Evolutionary conservation across 1,140 invertebrate species (phyloP).

Genomic region (Drosophila erecta): DNA sequence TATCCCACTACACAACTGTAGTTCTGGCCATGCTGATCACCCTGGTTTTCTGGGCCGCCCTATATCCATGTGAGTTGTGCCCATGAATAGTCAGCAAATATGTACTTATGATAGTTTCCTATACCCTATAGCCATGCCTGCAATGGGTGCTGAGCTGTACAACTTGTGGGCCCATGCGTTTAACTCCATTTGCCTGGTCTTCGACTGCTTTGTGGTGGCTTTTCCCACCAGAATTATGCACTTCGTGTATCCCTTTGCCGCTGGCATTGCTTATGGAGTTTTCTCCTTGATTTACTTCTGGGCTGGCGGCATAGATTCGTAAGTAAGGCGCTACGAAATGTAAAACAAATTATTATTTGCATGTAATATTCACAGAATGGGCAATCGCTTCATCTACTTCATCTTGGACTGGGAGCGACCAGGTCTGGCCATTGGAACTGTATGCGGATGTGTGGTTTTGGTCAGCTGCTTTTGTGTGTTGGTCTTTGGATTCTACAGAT

Average conservation of each 20-base stretch:
- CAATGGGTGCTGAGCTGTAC: constrained; percentile 65
- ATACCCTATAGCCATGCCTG: constrained; percentile 52
- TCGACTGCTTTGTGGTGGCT: constrained; percentile 89
- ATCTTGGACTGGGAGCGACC: constrained; percentile 71
- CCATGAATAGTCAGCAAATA: too few relatives aligned
- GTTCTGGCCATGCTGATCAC: constrained; percentile 87
- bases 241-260: constrained; percentile 88
- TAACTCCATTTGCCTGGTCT: constrained; percentile 90
- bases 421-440: constrained; percentile 57
- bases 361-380: constrained; percentile 15
- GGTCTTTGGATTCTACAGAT: constrained; percentile 57
- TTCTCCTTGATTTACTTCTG: constrained; percentile 90
- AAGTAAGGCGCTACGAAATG: constrained; percentile 33
- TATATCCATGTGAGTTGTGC: constrained; percentile 83
- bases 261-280: constrained; percentile 87
- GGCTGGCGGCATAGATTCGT: constrained; percentile 89
- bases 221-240: constrained; percentile 89
- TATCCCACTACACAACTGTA: constrained; percentile 86
- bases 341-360: background rate
- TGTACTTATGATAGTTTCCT: background rate
- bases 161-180: constrained; percentile 90
- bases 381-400: constrained; percentile 70
- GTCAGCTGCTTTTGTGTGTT: constrained; percentile 53
- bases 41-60: constrained; percentile 86
- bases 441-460: constrained; percentile 61